Conservation (phyloP, 2,888 invertebrate genomes). For the Polylopha cassiicola region DNA sequence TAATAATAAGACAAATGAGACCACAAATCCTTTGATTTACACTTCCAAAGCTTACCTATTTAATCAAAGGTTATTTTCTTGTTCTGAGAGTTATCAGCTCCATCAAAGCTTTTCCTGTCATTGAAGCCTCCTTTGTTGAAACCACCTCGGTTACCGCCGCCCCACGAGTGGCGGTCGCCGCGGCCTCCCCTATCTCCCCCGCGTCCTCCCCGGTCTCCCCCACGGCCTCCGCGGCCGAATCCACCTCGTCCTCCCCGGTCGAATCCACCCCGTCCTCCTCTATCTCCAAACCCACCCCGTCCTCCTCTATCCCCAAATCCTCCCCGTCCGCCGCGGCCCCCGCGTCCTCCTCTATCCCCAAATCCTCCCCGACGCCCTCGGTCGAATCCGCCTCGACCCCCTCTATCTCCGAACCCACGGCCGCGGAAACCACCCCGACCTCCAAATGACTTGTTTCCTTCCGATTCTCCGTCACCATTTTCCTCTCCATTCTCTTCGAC, state of each 20-base stretch:
- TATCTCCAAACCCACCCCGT: background rate
- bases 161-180: conserved; percentile 16
- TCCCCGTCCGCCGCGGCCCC: conserved; percentile 3
- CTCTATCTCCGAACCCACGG: conserved; percentile 37
- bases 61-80: conserved; percentile 86
- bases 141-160: conserved; percentile 4
- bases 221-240: conserved; percentile 39
- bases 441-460: conserved; percentile 37
- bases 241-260: conserved; percentile 46
- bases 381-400: background rate
- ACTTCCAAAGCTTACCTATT: conserved; percentile 52
- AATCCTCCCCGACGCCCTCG: background rate
- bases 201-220: conserved; percentile 24
- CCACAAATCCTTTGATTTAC: no score
- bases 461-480: conserved; percentile 36
- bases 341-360: background rate
- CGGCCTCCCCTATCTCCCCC: conserved; percentile 10
- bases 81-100: conserved; percentile 77
- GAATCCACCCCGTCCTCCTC: conserved; percentile 11
- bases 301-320: conserved; percentile 1
- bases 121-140: conserved; percentile 74
- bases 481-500: conserved; percentile 46
- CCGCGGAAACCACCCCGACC: conserved; percentile 26
- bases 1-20: no score
- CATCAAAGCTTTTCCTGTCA: conserved; percentile 80